Evolutionary conservation across 2,113 vertebrate genomes (phyloP), one percentile per base, ranked within the genome.

Genomic region (Bucco capensis): DNA sequence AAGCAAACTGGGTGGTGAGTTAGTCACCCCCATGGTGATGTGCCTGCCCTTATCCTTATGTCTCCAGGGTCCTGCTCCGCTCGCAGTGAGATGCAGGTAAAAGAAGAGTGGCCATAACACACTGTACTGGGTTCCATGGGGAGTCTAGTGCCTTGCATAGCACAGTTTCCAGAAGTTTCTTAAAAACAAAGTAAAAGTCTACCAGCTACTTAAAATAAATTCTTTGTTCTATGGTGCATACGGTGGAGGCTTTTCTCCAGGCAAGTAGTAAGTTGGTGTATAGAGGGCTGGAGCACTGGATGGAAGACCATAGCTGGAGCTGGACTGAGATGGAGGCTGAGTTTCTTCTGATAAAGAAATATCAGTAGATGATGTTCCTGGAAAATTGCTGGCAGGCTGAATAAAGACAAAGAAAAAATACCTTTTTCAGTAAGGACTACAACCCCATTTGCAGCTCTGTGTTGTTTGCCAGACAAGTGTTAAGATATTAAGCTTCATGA

Each of bases 221-320:
- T 33, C 11, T 71, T 53, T 33, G 10, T 10, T 75, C 98, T 98
- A 99, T 27, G 98, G 99, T 44, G 98, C 97, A 4, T 99, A 99
- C 1, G 99, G 98, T 18, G 99, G 99, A 22, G 99, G 99, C 83
- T 99, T 99, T 96, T 99, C 99, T 64, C 98, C 98, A 15, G 97
- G 96, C 93, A 97, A 82, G 82, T 97, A 95, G 84, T 96, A 98
- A 42, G 97, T 84, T 1, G 98, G 95, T 40, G 96, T 93, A 10
- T 98, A 98, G 86, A 98, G 96, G 12, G 97, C 91, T 1, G 98
- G 98, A 42, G 98, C 98, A 3, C 98, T 98, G 22, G 98, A 98
- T 8, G 98, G 97, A 71, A 97, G 95, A 93, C 97, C 97, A 37
- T 96, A 98, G 89, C 96, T 96, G 50, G 98, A 97, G 35, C 97